A percentile compares a stretch with the other conserved stretches of the same genome.
phyloP scores from a whole-genome alignment of 2,888 invertebrate genomes.

The Latrodectus hesperus region DNA sequence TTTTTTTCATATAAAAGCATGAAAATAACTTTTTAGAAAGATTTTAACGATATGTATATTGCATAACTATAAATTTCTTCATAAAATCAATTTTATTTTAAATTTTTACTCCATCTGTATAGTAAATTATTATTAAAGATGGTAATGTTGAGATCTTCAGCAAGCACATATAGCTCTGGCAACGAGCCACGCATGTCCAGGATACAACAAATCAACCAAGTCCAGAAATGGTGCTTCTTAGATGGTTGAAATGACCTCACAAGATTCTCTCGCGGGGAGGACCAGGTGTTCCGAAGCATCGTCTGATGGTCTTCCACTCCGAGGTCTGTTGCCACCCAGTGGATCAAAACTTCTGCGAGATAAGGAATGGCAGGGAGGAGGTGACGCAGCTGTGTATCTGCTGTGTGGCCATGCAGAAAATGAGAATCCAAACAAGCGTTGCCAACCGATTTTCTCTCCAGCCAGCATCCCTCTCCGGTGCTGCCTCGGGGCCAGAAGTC shows the following conservation, averaged over 20 bases:
- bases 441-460: slow-evolving; percentile 41
- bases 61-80: no score
- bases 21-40: no score
- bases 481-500: slow-evolving; percentile 2
- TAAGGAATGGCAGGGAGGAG: slow-evolving; percentile 13
- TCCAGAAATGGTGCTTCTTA: background rate
- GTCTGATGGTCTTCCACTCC: slow-evolving; percentile 38
- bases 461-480: background rate
- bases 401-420: slow-evolving; percentile 50
- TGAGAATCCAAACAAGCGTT: slow-evolving; percentile 68
- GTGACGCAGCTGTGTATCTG: slow-evolving; percentile 64
- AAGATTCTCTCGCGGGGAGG: slow-evolving; percentile 12
- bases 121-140: no score
- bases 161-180: no score
- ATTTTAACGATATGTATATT: no score
- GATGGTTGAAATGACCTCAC: background rate
- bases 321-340: slow-evolving; percentile 46
- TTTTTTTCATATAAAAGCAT: no score
- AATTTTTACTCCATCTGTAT: no score
- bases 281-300: slow-evolving; percentile 48
- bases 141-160: no score
- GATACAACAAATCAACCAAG: no score
- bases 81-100: no score
- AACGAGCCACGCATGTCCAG: no score
- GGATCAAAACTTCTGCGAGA: slow-evolving; percentile 25